Base-by-base conservation (phyloP, 2,888 invertebrate genomes). In the Conops quadrifasciatus region DNA sequence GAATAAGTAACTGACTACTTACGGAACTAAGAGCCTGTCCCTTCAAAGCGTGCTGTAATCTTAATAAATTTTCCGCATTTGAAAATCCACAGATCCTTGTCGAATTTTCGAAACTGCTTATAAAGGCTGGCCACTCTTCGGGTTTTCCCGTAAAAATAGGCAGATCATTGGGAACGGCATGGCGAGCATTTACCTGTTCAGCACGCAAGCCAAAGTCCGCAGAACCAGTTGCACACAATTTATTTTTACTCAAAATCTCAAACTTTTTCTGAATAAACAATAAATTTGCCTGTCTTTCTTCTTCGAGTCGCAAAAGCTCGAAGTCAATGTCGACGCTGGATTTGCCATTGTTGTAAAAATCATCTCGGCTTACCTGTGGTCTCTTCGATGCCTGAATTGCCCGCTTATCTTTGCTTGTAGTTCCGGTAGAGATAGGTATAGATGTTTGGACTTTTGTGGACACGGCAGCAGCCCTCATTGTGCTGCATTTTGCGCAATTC, bases 1-100 rank as follows among this genome's bases (percentile, higher is more conserved):
- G 69, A n/a, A 71, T 16, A 3, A 68, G n/a, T 21, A 74, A n/a
- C n/a, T 19, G 11, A n/a, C 60, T 62, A n/a, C 60, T 26, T 15
- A 63, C 45, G 19, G 5, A 24, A 19, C 19, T 19, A 24, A 45
- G 24, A 15, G 63, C 47, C 24, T 21, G 30, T 24, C 63, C 63
- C n/a, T 63, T 63, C 9, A 24, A 21, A 1, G 63, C 63, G 7
- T 43, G 63, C 21, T 63, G 63, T 43, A 63, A 47, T 24, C 45
- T 36, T 15, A 63, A 45, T 5, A 63, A 24, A 47, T 63, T 63
- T 19, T 63, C 63, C 2, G 43, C 63, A 13, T 47, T 21, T 2
- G 45, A 36, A 19, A 63, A 63, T 16, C 45, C 47, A 63, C 63
- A 45, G 3, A 63, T 1, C 2, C 36, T n/a, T 1, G 63, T 63